Base-by-base conservation (phyloP, 2,797 vertebrate species). In the Ptychobarbus kaznakovi region DNA sequence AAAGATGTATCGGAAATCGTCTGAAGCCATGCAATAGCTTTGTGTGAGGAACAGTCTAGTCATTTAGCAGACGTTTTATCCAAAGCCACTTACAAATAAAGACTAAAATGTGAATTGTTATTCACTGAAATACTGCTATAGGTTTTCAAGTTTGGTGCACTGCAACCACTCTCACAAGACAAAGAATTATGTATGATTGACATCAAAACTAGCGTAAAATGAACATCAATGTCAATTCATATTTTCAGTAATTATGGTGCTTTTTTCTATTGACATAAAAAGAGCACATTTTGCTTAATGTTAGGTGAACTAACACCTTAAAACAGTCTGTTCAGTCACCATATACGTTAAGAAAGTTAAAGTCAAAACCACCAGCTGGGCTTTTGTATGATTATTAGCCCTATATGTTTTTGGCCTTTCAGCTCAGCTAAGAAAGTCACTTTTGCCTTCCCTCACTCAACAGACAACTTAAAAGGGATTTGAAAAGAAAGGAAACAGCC, bases 401-500 rank as follows among this genome's bases (percentile, higher is more conserved):
- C 81, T 87, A 91, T 83, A 91, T 88, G 87, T 88, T 89, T 87
- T 66, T 32, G 81, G 80, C 88, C 87, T 86, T 89, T 88, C 75
- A 46, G 78, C 82, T 88, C 82, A 74, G 86, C 84, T 84, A 75
- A 68, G 46, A 82, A 88, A 86, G 86, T 85, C 83, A 80, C 80
- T 87, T 85, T 83, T 80, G 76, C 85, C 85, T 85, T 42, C 83
- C 28, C 77, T 88, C 84, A 88, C 84, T 90, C 81, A 89, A 86
- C 49, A 66, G 46, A 15, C 32, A 74, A 87, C 84, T 89, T 89
- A 74, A 89, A 90, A 91, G 82, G 72, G 65, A 83, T 65, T 66
- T 81, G 82, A 77, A 81, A 84, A 79, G 83, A 84, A 84, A 84
- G 51, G 51, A 80, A 86, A 85, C 78, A 77, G 66, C 68, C 86